Base-by-base conservation (phyloP, 2,888 invertebrate species). In the Rhimphoctona megacephalus region DNA sequence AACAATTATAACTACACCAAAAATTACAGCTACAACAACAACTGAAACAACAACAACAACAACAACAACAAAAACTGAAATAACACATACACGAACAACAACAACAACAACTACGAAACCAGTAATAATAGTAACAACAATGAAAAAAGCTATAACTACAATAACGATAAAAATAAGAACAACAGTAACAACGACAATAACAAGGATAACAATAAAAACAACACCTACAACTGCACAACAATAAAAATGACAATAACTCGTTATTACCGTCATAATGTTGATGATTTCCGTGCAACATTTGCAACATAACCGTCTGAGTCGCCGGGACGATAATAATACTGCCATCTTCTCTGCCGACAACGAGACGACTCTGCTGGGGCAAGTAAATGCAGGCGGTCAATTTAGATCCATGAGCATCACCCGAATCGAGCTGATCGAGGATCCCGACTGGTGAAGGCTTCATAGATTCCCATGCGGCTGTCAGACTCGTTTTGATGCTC, bases 251-350 rank as follows among this genome's bases (percentile, higher is more conserved):
- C 0, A 30, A 54, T 2, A 57, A 57, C 3, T 61, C 17, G 57
- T 25, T 14, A 14, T 94, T 93, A 97, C 97, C 97, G 91, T 97
- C 96, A 88, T 96, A 96, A 90, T 97, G 97, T 91, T 98, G 98
- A 94, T 98, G 98, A 88, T 96, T 97, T 8, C 98, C 98, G 90
- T 98, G 98, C 81, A 99, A 95, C 79, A 99, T 94, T 92, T 99
- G 99, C 88, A 98, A 95, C 96, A 98, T 98, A 5, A 99, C 98
- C 0, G 99, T 98, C 92, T 99, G 98, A 0, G 98, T 98, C 0
- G 99, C 99, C 36, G 99, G 98, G 74, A 99, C 97, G 86, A 99
- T 98, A 33, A 99, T 97, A 87, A 99, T 99, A 80, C 98, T 97
- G 2, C 99, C 99, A 93, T 99, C 99, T 92, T 98, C 98, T 14